phyloP scores from a whole-genome alignment of 2,888 invertebrate species.

The Idaea biselata region DNA sequence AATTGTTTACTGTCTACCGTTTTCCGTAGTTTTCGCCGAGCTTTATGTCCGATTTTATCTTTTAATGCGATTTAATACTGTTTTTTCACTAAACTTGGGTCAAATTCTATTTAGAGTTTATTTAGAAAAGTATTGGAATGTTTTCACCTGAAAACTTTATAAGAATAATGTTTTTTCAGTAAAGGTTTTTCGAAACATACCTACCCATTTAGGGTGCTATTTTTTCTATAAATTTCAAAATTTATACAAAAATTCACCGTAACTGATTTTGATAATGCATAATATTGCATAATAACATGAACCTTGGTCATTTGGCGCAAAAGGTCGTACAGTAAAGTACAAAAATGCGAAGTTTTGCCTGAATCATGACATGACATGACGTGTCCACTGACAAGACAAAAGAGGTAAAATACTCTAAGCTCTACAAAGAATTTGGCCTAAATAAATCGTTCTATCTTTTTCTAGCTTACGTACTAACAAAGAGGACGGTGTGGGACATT shows the following conservation, averaged over 20 bases:
- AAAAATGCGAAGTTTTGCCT: no score
- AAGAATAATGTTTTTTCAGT: not conserved
- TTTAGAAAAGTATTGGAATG: not conserved
- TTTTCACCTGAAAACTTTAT: constrained; percentile 2
- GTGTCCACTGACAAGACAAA: no score
- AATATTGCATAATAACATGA: no score
- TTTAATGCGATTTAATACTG: not conserved
- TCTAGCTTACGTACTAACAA: constrained; percentile 77
- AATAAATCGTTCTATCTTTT: constrained; percentile 44
- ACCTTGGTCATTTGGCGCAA: no score
- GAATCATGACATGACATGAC: no score
- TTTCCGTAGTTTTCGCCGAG: not conserved
- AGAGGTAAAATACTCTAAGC: not conserved
- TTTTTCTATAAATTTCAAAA: no score
- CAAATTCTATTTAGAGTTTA: constrained; percentile 1
- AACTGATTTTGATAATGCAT: no score
- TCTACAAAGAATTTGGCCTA: not conserved
- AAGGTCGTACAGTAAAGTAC: no score
- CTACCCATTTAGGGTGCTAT: no score
- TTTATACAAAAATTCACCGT: no score
- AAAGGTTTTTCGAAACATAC: not conserved
- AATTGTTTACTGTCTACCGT: not conserved
- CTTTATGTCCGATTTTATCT: not conserved
- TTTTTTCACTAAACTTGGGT: not conserved
- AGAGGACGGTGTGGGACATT: constrained; percentile 63